phyloP scores from a whole-genome alignment of 2,888 invertebrate genomes.

The Drosophila prostipennis region DNA sequence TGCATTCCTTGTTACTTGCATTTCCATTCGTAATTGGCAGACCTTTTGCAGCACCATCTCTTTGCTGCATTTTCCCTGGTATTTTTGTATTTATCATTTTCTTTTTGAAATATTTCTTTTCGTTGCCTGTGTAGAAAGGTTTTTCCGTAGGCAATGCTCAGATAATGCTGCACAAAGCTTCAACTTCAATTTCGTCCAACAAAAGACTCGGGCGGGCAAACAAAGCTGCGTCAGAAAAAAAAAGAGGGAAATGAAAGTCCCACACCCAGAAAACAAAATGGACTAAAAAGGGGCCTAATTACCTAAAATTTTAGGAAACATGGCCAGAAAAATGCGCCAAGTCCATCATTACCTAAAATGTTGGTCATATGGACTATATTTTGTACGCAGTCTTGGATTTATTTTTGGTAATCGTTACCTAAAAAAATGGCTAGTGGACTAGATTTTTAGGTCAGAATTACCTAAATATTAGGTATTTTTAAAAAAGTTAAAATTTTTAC shows the following conservation, averaged over 20 bases:
- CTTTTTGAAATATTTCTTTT: not conserved
- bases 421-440: too few species aligned
- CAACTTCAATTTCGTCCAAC: slow-evolving; percentile 50
- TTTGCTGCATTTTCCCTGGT: not conserved
- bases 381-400: too few species aligned
- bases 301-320: too few species aligned
- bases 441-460: too few species aligned
- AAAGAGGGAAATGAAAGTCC: not conserved
- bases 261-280: too few species aligned
- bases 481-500: too few species aligned
- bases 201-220: slow-evolving; percentile 40
- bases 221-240: slow-evolving; percentile 30
- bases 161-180: slow-evolving; percentile 69
- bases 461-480: too few species aligned
- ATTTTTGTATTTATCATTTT: not conserved
- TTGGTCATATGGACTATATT: too few species aligned
- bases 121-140: slow-evolving; percentile 24
- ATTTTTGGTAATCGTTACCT: too few species aligned
- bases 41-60: not conserved
- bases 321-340: too few species aligned
- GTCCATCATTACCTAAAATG: too few species aligned
- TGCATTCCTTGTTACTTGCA: slow-evolving; percentile 9
- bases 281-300: too few species aligned
- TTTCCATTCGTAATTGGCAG: slow-evolving; percentile 27
- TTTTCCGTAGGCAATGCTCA: slow-evolving; percentile 46